These are phyloP conservation scores for Pollimyrus isidori DNA, from an alignment of 2,113 vertebrate genomes.

Conservation along the genomic window DNA sequence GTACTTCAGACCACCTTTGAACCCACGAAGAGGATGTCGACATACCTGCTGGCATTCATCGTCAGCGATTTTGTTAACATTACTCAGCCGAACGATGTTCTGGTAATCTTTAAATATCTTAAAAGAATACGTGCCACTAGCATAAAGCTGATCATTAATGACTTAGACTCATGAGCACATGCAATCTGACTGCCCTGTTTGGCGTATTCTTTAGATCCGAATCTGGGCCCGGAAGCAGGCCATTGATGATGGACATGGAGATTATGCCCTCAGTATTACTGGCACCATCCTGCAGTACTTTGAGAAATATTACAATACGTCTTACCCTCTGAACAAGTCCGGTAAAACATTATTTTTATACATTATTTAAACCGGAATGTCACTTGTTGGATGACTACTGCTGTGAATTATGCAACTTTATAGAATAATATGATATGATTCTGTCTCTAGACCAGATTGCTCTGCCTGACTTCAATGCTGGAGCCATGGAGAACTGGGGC, in stretches of 20 bases:
- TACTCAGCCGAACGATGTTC: accelerated
- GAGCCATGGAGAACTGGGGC: slow-evolving; percentile 96
- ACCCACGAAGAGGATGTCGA: slow-evolving; percentile 73
- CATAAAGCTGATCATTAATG: neutral
- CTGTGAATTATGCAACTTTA: neutral
- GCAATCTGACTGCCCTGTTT: neutral
- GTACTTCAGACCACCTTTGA: slow-evolving; percentile 56
- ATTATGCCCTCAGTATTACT: slow-evolving; percentile 61
- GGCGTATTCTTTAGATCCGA: slow-evolving; percentile 60
- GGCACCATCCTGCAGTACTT: slow-evolving; percentile 72
- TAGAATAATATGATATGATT: neutral
- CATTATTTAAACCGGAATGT: neutral
- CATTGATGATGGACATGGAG: slow-evolving; percentile 45
- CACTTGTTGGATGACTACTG: neutral
- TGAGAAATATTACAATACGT: slow-evolving; percentile 49
- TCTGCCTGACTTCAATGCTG: slow-evolving; percentile 80
- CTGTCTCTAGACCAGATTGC: slow-evolving; percentile 73
- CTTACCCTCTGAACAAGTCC: slow-evolving; percentile 75
- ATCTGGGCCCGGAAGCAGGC: slow-evolving; percentile 79
- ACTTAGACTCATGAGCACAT: neutral
- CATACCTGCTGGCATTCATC: slow-evolving; percentile 77
- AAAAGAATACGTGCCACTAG: neutral
- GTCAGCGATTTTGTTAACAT: slow-evolving; percentile 54
- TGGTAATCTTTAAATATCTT: slow-evolving; percentile 49
- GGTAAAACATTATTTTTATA: slow-evolving; percentile 53